Evolutionary conservation across 2,113 vertebrate genomes (phyloP), one percentile per base, ranked within the genome.

Genomic region (Periophthalmus modestus): DNA sequence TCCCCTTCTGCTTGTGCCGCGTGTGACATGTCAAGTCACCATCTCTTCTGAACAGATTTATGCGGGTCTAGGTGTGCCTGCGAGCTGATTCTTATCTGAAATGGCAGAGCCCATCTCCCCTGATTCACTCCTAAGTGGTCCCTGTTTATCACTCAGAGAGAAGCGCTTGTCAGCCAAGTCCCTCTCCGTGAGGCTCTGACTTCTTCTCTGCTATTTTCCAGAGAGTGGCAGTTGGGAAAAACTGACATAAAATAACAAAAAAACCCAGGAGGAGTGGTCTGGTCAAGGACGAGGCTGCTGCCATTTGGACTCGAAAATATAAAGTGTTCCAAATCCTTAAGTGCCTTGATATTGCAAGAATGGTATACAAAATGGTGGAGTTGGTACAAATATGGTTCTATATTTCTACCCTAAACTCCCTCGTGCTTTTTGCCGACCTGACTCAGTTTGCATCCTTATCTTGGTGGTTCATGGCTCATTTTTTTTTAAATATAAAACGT

Each of bases 81-180:
- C 80, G 34, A 88, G 87, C 80, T 87, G 84, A 93, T 90, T 77
- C 83, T 90, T 88, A 91, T 91, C 91, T 89, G 81, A 84, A 87
- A 84, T 82, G 88, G 85, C 85, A 85, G 82, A 89, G 81, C 84
- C 89, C 82, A 87, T 89, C 86, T 91, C 86, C 79, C 71, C 82
- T 89, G 88, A 91, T 90, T 86, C 86, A 86, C 82, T 89, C 85
- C 88, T 89, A 89, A 89, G 88, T 88, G 88, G 82, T 86, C 81
- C 78, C 82, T 91, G 90, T 92, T 92, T 92, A 90, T 91, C 91
- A 89, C 87, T 92, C 89, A 85, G 82, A 89, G 88, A 78, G 79
- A 77, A 83, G 79, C 69, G 79, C 81, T 87, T 89, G 87, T 84
- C 87, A 87, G 86, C 79, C 72, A 74, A 84, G 76, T 80, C 80